Conservation (phyloP, 2,888 invertebrate genomes). For the Acanthosepion esculentum region DNA sequence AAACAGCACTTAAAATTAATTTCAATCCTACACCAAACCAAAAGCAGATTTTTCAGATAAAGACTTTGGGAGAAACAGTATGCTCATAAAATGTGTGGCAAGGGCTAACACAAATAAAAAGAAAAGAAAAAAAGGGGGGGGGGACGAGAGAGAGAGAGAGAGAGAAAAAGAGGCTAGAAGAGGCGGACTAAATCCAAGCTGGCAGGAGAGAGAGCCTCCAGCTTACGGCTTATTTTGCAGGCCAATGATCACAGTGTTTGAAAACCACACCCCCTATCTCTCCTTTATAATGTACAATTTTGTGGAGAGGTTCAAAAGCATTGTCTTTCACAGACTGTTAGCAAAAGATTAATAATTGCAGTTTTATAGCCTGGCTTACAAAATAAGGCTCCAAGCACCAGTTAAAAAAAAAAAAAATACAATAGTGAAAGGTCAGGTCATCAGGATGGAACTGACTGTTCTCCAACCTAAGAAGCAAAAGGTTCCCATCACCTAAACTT, state of each 20-base stretch:
- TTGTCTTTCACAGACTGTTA: neutral
- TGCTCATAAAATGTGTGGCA: no score
- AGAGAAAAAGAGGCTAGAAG: neutral
- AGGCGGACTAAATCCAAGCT: neutral
- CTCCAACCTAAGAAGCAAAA: neutral
- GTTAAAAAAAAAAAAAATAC: neutral
- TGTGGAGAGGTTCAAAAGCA: neutral
- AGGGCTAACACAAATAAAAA: no score
- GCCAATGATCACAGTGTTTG: no score
- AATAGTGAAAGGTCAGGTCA: neutral
- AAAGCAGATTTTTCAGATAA: no score
- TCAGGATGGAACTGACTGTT: neutral
- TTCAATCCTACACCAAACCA: no score
- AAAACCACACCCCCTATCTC: neutral
- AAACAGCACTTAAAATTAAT: no score
- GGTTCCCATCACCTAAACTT: neutral
- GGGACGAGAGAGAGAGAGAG: neutral
- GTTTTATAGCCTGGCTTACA: neutral
- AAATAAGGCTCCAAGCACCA: neutral
- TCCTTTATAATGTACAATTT: neutral
- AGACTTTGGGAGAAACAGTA: no score
- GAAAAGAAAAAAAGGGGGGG: no score
- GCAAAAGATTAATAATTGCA: neutral
- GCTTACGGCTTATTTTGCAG: neutral
- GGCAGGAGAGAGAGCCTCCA: neutral